phyloP scores from a whole-genome alignment of 2,113 vertebrate genomes.

The Cyanoderma ruficeps region DNA sequence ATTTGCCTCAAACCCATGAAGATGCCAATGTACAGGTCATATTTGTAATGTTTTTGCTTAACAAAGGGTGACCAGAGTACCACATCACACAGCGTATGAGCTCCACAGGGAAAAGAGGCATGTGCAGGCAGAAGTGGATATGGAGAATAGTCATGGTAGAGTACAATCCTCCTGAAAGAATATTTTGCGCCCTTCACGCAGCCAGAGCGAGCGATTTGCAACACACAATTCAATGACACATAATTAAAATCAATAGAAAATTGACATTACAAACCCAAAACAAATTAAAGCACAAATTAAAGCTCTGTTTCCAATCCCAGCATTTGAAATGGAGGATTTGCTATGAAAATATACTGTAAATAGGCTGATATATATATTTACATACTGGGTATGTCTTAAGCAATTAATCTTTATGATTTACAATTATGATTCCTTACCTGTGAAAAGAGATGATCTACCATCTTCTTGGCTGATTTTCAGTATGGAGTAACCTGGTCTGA shows the following conservation, averaged over 20 bases:
- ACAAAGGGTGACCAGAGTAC: neutral
- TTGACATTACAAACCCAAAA: conserved; percentile 15
- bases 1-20: neutral
- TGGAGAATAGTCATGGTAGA: neutral
- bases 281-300: conserved; percentile 44
- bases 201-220: neutral
- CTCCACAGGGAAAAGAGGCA: neutral
- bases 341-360: neutral
- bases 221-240: neutral
- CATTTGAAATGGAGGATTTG: neutral
- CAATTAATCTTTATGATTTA: neutral
- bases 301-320: conserved; percentile 31
- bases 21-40: neutral
- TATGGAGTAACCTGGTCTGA: neutral
- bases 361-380: neutral
- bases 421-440: neutral
- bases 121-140: neutral
- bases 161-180: neutral
- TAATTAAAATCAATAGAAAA: conserved; percentile 58
- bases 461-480: neutral
- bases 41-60: neutral
- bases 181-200: neutral
- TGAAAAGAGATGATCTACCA: neutral
- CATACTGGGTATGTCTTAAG: neutral
- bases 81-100: neutral